A percentile compares a stretch with the other conserved stretches of the same genome.
These are phyloP conservation scores for Sebastes schlegelii DNA, from an alignment of 2,113 vertebrate genomes.

Conservation along the genomic window DNA sequence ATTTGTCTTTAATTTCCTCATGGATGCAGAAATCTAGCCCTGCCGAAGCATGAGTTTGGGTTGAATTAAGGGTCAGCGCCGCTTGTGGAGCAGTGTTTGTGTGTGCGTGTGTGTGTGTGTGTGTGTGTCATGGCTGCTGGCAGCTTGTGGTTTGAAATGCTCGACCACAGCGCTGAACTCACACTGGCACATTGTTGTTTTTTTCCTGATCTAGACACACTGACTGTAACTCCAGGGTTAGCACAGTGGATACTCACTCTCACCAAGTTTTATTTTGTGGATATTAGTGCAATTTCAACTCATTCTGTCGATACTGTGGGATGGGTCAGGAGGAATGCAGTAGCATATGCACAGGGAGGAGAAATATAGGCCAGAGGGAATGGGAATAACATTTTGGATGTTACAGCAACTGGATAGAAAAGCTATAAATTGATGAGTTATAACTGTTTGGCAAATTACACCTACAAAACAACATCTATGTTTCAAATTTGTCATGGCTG, in stretches of 20 bases:
- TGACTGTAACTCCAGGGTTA: neutral
- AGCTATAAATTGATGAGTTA: neutral
- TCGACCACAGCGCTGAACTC: neutral
- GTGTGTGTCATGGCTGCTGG: slow-evolving; percentile 19
- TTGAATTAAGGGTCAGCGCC: slow-evolving; percentile 35
- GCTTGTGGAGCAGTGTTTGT: slow-evolving; percentile 1
- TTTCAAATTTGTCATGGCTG: too few species aligned
- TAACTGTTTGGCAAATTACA: neutral
- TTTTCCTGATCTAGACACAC: neutral
- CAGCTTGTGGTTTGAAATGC: slow-evolving; percentile 19
- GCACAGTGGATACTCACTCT: neutral
- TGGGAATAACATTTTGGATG: neutral
- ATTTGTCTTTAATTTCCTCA: neutral
- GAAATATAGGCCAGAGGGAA: slow-evolving; percentile 10
- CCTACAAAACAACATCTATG: neutral
- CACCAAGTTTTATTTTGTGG: neutral
- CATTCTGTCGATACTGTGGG: neutral
- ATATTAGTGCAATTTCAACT: neutral
- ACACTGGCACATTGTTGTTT: neutral
- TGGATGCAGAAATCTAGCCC: neutral
- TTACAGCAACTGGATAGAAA: neutral
- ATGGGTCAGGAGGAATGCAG: neutral
- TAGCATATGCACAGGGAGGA: neutral
- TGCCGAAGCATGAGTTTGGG: neutral
- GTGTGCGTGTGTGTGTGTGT: neutral